Evolutionary conservation across 2,113 vertebrate genomes (phyloP).

Genomic region (Dicentrarchus labrax): DNA sequence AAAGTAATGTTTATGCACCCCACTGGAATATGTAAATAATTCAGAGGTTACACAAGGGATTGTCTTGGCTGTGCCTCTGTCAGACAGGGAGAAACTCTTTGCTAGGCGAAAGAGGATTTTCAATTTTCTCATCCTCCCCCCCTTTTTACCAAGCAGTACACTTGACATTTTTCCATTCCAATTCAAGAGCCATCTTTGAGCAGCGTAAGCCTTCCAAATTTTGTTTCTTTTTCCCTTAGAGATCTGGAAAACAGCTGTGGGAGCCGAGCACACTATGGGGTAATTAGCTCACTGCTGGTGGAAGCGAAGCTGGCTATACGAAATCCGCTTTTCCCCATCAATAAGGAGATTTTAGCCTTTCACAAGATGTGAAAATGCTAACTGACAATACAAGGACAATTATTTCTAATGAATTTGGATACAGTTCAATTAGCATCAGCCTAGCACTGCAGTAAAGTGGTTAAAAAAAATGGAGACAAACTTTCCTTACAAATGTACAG

Average conservation of each 20-base stretch:
- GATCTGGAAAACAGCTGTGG: constrained; percentile 41
- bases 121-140: constrained; percentile 45
- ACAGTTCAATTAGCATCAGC: not conserved
- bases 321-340: constrained; percentile 51
- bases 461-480: not conserved
- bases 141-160: constrained; percentile 52
- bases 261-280: constrained; percentile 30
- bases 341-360: constrained; percentile 50
- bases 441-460: not conserved
- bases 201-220: constrained; percentile 49
- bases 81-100: constrained; percentile 58
- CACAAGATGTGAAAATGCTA: constrained; percentile 49
- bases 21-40: constrained; percentile 77
- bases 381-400: not conserved
- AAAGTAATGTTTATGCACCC: constrained; percentile 65
- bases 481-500: not conserved
- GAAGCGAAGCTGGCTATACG: constrained; percentile 29
- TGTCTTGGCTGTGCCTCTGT: constrained; percentile 61
- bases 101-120: constrained; percentile 53
- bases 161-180: constrained; percentile 73
- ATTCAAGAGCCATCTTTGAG: constrained; percentile 56
- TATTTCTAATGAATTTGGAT: constrained; percentile 31
- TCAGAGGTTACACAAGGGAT: constrained; percentile 60
- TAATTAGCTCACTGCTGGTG: constrained; percentile 65
- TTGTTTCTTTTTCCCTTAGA: constrained; percentile 49